phyloP scores from a whole-genome alignment of 2,797 vertebrate species.

The Sebastes matsubarae region DNA sequence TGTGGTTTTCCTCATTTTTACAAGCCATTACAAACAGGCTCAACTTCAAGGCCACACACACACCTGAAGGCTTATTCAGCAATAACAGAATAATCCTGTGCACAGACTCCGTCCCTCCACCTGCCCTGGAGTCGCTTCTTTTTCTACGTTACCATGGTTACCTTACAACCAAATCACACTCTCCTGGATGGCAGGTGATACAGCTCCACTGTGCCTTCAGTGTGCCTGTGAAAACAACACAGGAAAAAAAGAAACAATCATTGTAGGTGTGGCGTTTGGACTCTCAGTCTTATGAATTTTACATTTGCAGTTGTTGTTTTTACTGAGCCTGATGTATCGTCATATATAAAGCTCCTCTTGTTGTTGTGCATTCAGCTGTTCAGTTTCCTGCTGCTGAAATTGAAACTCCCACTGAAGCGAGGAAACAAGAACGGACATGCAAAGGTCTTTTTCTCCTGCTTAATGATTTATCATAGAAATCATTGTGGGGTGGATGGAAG shows the following conservation, averaged over 20 bases:
- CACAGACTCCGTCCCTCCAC: constrained; percentile 22
- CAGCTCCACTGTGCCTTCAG: constrained; percentile 33
- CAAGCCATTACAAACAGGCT: not conserved
- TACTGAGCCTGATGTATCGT: not conserved
- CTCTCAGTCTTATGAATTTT: not conserved
- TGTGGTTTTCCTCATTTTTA: constrained; percentile 2
- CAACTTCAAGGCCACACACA: constrained; percentile 8
- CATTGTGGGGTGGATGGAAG: not conserved
- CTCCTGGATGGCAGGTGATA: constrained; percentile 49
- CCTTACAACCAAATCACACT: constrained; percentile 63
- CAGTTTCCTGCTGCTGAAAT: not conserved
- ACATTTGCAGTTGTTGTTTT: not conserved
- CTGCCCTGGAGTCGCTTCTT: constrained; percentile 42
- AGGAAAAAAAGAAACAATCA: not conserved
- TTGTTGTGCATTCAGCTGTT: not conserved
- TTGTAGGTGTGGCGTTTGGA: not conserved
- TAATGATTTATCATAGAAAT: not conserved
- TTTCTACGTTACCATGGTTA: constrained; percentile 71
- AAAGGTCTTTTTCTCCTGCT: constrained; percentile 4
- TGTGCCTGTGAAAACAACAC: constrained; percentile 21
- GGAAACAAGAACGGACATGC: constrained; percentile 26
- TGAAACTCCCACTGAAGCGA: constrained; percentile 6
- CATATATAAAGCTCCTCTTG: not conserved
- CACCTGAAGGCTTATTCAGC: constrained; percentile 22
- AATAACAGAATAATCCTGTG: constrained; percentile 37